Conservation (phyloP, 2,113 vertebrate species). For the Apaloderma vittatum region DNA sequence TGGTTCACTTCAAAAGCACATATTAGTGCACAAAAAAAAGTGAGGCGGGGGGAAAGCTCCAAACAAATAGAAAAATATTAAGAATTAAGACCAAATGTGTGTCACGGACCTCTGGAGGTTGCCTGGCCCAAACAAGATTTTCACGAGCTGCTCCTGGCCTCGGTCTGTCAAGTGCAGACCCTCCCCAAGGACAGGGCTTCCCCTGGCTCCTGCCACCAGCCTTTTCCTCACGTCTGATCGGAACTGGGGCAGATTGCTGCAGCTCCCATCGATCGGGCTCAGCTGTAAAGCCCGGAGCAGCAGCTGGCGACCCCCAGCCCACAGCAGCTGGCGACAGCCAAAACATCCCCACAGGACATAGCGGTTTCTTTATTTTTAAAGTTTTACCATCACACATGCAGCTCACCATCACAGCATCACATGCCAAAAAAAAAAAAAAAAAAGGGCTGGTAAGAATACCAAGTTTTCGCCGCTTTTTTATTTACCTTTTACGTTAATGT, state of each 20-base stretch:
- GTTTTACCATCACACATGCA: not conserved
- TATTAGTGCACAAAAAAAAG: not conserved
- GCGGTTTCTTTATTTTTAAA: not conserved
- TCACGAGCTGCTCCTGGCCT: not conserved
- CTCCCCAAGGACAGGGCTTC: not conserved
- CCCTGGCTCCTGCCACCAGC: not conserved
- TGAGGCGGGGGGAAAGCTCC: not conserved
- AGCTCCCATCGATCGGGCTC: too few relatives aligned
- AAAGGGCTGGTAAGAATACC: not conserved
- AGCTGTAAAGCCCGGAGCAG: not conserved
- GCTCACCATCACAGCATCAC: not conserved
- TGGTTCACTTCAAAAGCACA: not conserved
- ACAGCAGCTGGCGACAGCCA: not conserved
- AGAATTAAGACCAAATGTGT: not conserved
- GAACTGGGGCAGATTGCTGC: too few relatives aligned
- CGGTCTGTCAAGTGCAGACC: not conserved
- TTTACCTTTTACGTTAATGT: not conserved
- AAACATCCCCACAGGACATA: not conserved
- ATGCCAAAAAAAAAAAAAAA: not conserved
- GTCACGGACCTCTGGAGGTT: accelerated
- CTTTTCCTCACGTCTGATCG: too few relatives aligned
- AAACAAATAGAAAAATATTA: accelerated
- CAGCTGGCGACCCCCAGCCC: not conserved
- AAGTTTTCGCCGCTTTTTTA: not conserved
- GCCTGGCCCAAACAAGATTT: not conserved